Conservation (phyloP, 2,797 vertebrate genomes). For the Crax fasciolata region DNA sequence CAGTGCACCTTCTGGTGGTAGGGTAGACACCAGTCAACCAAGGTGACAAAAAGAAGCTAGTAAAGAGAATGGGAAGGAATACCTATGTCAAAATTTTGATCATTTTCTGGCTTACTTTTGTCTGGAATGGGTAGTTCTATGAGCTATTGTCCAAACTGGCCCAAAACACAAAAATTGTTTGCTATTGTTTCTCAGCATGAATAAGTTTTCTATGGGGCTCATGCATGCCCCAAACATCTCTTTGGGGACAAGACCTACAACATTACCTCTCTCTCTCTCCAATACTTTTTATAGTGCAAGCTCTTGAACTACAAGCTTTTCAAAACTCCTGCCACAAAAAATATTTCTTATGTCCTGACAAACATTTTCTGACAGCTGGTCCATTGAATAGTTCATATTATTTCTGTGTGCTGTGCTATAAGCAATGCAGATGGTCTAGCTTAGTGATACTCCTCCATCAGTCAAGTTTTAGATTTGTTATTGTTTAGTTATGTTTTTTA, state of each 20-base stretch:
- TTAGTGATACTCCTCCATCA: slow-evolving; percentile 60
- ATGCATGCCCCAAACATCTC: not conserved
- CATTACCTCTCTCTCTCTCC: not conserved
- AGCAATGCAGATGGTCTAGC: slow-evolving; percentile 66
- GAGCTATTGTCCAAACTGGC: not conserved
- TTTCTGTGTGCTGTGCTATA: slow-evolving; percentile 60
- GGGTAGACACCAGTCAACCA: not conserved
- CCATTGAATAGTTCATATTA: slow-evolving; percentile 51
- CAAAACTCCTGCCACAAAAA: slow-evolving; percentile 1
- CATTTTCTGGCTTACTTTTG: not conserved
- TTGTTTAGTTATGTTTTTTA: slow-evolving; percentile 18
- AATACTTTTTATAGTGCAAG: not conserved
- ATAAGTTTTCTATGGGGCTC: not conserved
- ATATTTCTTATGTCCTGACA: slow-evolving; percentile 22
- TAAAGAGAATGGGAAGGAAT: not conserved
- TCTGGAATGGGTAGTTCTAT: not conserved
- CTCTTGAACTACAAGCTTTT: not conserved
- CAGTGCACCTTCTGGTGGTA: accelerated
- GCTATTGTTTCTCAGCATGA: not conserved
- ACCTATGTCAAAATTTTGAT: not conserved
- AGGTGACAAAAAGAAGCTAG: not conserved
- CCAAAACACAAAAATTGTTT: not conserved
- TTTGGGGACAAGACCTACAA: not conserved
- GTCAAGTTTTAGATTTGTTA: slow-evolving; percentile 54
- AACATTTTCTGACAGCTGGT: slow-evolving; percentile 60